Evolutionary conservation across 2,113 vertebrate genomes (phyloP).

Genomic region (Pomatorhinus ruficollis): DNA sequence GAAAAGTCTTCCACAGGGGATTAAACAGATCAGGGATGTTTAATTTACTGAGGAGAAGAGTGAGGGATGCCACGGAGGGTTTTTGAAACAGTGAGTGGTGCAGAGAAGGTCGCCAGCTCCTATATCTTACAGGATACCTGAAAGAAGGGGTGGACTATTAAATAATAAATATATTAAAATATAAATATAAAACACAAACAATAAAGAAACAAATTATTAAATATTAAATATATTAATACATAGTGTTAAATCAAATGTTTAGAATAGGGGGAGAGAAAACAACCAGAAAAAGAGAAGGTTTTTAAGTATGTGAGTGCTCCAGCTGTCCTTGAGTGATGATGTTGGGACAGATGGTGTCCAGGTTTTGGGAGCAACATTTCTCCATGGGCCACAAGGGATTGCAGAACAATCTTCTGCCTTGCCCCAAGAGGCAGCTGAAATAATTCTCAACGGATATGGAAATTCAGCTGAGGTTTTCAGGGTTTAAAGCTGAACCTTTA

Average conservation of each 20-base stretch:
- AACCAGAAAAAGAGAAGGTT: too few relatives aligned
- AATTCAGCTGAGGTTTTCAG: not conserved
- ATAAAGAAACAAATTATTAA: too few relatives aligned
- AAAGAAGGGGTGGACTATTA: not conserved
- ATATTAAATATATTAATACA: not conserved
- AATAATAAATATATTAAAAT: not conserved
- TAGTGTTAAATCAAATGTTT: not conserved
- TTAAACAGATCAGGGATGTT: not conserved
- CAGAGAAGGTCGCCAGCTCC: not conserved
- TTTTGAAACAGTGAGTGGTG: not conserved
- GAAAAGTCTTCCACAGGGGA: not conserved
- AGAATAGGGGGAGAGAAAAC: fast-evolving
- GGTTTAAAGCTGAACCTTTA: not conserved
- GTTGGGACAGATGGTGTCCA: not conserved
- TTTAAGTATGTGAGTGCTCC: not conserved
- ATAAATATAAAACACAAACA: too few relatives aligned
- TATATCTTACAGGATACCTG: not conserved
- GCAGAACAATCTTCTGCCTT: not conserved
- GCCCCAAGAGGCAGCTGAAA: not conserved
- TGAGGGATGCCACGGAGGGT: not conserved
- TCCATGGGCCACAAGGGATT: fast-evolving
- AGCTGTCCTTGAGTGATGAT: not conserved
- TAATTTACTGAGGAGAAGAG: not conserved
- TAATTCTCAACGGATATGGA: not conserved
- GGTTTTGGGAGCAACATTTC: not conserved